Conservation (phyloP, 2,888 invertebrate species). For the Caenorhabditis wallacei region DNA sequence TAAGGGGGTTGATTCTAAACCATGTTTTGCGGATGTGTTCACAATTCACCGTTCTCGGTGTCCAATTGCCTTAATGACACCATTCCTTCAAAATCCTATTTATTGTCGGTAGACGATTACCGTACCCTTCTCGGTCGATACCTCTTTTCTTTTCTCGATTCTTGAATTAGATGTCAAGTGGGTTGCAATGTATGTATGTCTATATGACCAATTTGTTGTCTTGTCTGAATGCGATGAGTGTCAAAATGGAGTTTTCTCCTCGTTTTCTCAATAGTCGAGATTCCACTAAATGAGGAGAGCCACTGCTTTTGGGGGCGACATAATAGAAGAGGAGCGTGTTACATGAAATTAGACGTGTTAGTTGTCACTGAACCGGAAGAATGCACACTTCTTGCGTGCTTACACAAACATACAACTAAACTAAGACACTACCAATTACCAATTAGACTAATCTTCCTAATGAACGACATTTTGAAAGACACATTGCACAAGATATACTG, state of each 20-base stretch:
- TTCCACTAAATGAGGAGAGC: conserved; percentile 60
- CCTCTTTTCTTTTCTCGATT: conserved; percentile 16
- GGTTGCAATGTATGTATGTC: conserved; percentile 37
- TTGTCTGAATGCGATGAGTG: conserved; percentile 36
- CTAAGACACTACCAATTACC: conserved; percentile 56
- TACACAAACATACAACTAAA: conserved; percentile 59
- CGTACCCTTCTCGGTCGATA: conserved; percentile 39
- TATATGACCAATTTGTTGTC: conserved; percentile 59
- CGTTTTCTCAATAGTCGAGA: conserved; percentile 15
- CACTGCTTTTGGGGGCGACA: conserved; percentile 41
- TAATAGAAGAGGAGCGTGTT: conserved; percentile 63
- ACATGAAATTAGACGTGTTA: conserved; percentile 64
- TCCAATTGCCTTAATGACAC: conserved; percentile 59
- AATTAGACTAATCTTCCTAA: conserved; percentile 43
- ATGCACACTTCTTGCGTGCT: conserved; percentile 67
- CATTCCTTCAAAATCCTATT: conserved; percentile 58
- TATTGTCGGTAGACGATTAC: conserved; percentile 52
- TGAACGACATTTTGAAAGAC: conserved; percentile 41
- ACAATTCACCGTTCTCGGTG: conserved; percentile 30
- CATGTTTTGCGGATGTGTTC: conserved; percentile 36
- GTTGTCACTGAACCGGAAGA: conserved; percentile 67
- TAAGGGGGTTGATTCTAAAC: conserved; percentile 26
- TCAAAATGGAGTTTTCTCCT: conserved; percentile 39
- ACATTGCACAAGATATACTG: conserved; percentile 2
- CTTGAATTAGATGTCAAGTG: conserved; percentile 64